phyloP scores from a whole-genome alignment of 2,113 vertebrate genomes.

The Tretioscincus oriximinensis region DNA sequence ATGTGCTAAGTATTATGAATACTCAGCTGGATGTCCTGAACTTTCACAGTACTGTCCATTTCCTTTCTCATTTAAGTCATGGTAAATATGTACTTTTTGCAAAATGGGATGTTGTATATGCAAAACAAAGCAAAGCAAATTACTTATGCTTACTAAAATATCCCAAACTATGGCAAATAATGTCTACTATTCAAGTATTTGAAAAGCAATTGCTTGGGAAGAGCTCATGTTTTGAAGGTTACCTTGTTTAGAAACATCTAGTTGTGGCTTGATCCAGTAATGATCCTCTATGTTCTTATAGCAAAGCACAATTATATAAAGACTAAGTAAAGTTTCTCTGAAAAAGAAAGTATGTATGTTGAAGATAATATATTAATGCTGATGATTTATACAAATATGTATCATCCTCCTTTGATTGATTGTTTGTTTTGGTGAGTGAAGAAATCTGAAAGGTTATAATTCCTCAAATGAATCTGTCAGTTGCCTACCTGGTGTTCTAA shows the following conservation, averaged over 20 bases:
- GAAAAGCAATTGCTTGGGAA: neutral
- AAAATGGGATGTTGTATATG: neutral
- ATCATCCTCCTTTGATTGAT: too few relatives aligned
- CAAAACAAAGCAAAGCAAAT: constrained; percentile 3
- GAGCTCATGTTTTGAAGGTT: neutral
- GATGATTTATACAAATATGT: too few relatives aligned
- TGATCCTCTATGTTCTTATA: too few relatives aligned
- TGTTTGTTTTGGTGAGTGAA: too few relatives aligned
- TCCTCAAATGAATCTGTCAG: too few relatives aligned
- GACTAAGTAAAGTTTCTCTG: too few relatives aligned
- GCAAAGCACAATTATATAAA: too few relatives aligned
- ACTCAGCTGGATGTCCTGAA: neutral
- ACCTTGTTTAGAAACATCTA: neutral
- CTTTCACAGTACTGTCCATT: neutral
- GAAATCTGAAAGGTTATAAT: too few relatives aligned
- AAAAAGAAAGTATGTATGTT: too few relatives aligned
- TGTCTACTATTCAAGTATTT: neutral
- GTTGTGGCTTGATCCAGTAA: too few relatives aligned
- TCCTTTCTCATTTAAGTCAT: constrained; percentile 6
- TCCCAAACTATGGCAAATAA: neutral
- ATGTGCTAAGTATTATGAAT: neutral
- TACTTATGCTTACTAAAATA: neutral
- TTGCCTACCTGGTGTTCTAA: too few relatives aligned
- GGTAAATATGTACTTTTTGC: constrained; percentile 4
- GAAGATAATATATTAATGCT: too few relatives aligned